Base-by-base conservation (phyloP, 1,140 invertebrate species). In the Cardiocondyla obscurior region DNA sequence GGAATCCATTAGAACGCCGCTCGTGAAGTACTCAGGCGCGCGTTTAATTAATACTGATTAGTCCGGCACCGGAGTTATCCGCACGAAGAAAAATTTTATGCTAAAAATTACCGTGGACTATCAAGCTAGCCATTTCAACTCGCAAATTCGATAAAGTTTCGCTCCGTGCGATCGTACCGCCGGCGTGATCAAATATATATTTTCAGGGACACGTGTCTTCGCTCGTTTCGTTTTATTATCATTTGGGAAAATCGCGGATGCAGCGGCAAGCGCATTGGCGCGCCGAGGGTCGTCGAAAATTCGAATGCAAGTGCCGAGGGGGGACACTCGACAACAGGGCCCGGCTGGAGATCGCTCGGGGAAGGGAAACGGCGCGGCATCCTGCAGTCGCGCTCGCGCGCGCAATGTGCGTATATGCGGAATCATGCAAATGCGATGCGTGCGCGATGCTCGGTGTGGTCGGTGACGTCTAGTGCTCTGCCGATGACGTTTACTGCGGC, bases 381-480 rank as follows among this genome's bases (percentile, higher is more conserved):
- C 16, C 22, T 42, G 62, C 36, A 69, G n/a, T n/a, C 3, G 70
- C 83, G 82, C 58, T 81, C 30, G 64, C 67, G 51, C 58, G 82
- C 46, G 72, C 4, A 44, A 57, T 42, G 72, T 74, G 83, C 83
- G 83, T 79, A 79, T 84, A 87, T 77, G 77, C 72, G 82, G 72
- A 86, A 85, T 89, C 88, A 93, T 92, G 90, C 90, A 91, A 91
- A 92, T 90, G 81, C 69, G 90, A 92, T 87, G 88, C 91, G 87
- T 90, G 85, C 87, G 90, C 86, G 90, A 92, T 89, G 86, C 85
- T 86, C 81, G 86, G 86, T 77, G 89, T 90, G 91, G 90, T 87
- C 76, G 79, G 57, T 92, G 91, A 93, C 92, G 88, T 93, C 88
- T 92, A 92, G 91, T 92, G 89, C 60, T 82, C 90, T 93, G 92